phyloP scores from a whole-genome alignment of 2,888 invertebrate species.

The Ophioninae sp. region DNA sequence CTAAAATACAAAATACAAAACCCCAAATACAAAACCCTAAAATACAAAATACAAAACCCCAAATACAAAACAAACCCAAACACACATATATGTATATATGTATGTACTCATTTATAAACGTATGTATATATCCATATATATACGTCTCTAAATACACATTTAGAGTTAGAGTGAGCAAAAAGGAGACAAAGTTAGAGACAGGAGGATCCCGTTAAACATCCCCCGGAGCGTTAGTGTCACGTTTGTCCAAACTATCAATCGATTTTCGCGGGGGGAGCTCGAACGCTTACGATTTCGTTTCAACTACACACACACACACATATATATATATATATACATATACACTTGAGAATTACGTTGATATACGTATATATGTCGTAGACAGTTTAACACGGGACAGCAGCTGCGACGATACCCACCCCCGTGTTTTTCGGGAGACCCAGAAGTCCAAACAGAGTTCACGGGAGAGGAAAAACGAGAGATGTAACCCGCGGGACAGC shows the following conservation, averaged over 20 bases:
- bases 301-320: constrained; percentile 14
- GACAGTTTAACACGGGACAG: constrained; percentile 65
- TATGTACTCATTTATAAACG: not conserved
- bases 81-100: not conserved
- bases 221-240: constrained; percentile 61
- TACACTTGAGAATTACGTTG: constrained; percentile 48
- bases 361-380: constrained; percentile 35
- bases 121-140: not conserved
- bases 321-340: constrained; percentile 3
- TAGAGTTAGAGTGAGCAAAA: not conserved
- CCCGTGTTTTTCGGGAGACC: constrained; percentile 63
- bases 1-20: no score
- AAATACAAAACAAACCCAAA: not conserved
- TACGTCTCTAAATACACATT: no score
- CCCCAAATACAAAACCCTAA: no score
- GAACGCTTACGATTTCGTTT: constrained; percentile 42
- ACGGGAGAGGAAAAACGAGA: constrained; percentile 42
- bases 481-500: constrained; percentile 10
- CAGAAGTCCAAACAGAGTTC: constrained; percentile 74
- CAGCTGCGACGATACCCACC: constrained; percentile 64
- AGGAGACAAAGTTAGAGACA: not conserved
- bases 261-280: constrained; percentile 66
- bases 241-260: constrained; percentile 78
- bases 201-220: constrained; percentile 33
- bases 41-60: no score